Evolutionary conservation across 2,797 vertebrate species (phyloP).

Genomic region (Ataeniobius toweri): DNA sequence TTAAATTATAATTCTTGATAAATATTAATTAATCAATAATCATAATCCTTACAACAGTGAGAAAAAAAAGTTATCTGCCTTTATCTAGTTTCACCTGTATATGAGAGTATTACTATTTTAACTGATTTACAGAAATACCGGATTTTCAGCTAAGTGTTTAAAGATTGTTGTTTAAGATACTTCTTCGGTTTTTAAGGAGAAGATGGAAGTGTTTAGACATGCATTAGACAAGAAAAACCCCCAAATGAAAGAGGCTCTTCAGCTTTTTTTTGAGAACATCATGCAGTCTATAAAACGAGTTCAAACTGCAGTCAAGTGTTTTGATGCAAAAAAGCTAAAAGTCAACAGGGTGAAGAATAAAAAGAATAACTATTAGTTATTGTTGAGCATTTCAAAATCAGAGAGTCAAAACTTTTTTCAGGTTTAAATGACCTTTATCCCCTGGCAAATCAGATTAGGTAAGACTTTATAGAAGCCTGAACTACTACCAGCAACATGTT

Average conservation of each 20-base stretch:
- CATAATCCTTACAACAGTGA: too few relatives aligned
- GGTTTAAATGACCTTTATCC: slow-evolving; percentile 17
- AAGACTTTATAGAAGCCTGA: slow-evolving; percentile 27
- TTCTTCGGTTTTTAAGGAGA: not conserved
- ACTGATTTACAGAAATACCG: too few relatives aligned
- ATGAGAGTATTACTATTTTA: too few relatives aligned
- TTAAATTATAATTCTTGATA: too few relatives aligned
- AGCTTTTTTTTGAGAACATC: slow-evolving; percentile 7
- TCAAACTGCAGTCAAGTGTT: slow-evolving; percentile 6
- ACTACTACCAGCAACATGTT: slow-evolving; percentile 50
- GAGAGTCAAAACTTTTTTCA: slow-evolving; percentile 6
- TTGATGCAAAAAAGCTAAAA: not conserved
- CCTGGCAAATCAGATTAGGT: slow-evolving; percentile 28
- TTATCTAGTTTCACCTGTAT: too few relatives aligned
- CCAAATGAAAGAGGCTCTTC: slow-evolving; percentile 1
- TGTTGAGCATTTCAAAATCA: slow-evolving; percentile 17
- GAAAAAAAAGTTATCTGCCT: too few relatives aligned
- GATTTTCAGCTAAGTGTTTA: not conserved
- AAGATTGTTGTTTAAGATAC: not conserved
- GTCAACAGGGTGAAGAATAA: not conserved
- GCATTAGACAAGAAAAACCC: slow-evolving; percentile 8
- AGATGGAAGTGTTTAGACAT: not conserved
- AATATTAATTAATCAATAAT: too few relatives aligned
- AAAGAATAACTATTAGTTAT: not conserved
- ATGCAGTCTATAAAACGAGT: slow-evolving; percentile 8